These are phyloP conservation scores for Plectus sambesii DNA, from an alignment of 1,140 invertebrate species.

Conservation along the genomic window DNA sequence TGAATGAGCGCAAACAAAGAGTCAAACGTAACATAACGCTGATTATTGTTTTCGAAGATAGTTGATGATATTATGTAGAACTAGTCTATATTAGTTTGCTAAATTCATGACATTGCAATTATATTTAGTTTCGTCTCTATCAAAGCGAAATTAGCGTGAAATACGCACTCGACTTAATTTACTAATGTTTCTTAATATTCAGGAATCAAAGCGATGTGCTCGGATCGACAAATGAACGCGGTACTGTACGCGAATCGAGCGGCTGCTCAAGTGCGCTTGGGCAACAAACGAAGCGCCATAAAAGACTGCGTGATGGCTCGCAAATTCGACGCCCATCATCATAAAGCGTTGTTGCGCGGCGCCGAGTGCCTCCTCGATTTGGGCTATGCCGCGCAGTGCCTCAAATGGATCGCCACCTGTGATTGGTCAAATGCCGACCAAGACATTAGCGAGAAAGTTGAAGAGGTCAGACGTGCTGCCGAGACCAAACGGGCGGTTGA, in stretches of 20 bases:
- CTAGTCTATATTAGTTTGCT: no score
- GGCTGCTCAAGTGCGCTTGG: conserved; percentile 69
- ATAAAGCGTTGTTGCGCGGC: conserved; percentile 42
- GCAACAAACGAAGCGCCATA: conserved; percentile 56
- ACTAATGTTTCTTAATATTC: conserved; percentile 8
- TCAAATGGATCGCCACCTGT: conserved; percentile 29
- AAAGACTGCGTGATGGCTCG: conserved; percentile 48
- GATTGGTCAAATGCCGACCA: conserved; percentile 5
- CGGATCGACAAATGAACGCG: conserved; percentile 63
- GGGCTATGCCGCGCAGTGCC: conserved; percentile 25
- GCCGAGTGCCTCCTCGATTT: conserved; percentile 34
- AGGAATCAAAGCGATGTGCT: conserved; percentile 66
- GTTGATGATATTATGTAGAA: no score
- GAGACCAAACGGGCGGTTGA: conserved; percentile 7
- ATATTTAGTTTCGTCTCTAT: conserved; percentile 18
- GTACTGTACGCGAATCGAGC: conserved; percentile 80
- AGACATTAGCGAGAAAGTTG: conserved; percentile 12
- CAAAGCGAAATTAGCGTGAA: no score
- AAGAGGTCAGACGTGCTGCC: no score
- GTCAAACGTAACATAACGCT: no score
- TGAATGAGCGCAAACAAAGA: no score
- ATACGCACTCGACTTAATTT: no score
- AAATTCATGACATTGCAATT: no score
- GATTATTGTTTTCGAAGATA: no score
- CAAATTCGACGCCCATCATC: conserved; percentile 49